Conservation (phyloP, 2,888 invertebrate genomes). For the Agelastica alni region DNA sequence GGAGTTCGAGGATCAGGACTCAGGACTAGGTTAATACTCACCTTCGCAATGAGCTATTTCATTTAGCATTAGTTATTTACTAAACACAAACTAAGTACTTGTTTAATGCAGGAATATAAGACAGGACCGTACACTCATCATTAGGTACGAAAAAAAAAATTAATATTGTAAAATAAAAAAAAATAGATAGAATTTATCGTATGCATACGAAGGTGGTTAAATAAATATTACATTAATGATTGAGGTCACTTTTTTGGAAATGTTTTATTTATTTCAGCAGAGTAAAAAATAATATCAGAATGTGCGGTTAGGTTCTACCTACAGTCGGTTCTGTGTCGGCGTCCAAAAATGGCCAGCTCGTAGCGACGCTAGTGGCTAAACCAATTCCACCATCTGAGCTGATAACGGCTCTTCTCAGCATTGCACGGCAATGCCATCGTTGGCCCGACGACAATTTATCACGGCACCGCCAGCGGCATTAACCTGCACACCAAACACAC, state of each 20-base stretch:
- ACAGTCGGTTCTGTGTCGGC: neutral
- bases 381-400: slow-evolving; percentile 51
- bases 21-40: neutral
- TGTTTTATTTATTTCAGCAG: too few species aligned
- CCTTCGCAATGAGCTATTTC: neutral
- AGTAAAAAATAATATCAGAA: too few species aligned
- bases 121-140: too few species aligned
- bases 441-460: slow-evolving; percentile 54
- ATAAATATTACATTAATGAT: too few species aligned
- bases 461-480: slow-evolving; percentile 54
- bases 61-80: too few species aligned
- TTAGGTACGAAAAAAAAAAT: too few species aligned
- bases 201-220: neutral
- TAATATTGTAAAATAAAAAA: too few species aligned
- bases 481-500: slow-evolving; percentile 46
- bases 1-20: neutral
- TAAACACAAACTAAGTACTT: too few species aligned
- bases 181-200: neutral
- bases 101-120: too few species aligned
- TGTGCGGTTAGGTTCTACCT: too few species aligned
- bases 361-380: slow-evolving; percentile 13
- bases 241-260: too few species aligned
- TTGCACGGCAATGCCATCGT: slow-evolving; percentile 6
- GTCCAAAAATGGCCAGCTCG: neutral
- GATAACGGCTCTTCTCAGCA: slow-evolving; percentile 48